These are phyloP conservation scores for Mesorhabditis sp. DNA, from an alignment of 2,888 invertebrate genomes.

Conservation along the genomic window DNA sequence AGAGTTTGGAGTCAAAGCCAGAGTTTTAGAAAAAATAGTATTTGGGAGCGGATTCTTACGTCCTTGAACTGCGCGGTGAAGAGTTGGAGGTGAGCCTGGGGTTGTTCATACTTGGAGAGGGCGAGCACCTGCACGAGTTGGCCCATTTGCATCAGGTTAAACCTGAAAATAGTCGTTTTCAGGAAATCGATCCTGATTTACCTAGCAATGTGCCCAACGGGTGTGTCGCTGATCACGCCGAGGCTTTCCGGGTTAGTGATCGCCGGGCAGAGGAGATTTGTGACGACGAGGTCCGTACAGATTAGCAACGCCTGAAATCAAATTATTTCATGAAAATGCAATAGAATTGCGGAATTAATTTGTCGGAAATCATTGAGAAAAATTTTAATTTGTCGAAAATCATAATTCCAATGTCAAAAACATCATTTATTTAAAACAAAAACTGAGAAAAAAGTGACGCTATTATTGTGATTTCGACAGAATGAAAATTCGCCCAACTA, in stretches of 20 bases:
- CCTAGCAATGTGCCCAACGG: conserved; percentile 79
- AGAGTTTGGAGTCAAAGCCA: background rate
- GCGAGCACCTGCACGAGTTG: conserved; percentile 76
- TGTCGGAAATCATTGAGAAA: too few species aligned
- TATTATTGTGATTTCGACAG: too few species aligned
- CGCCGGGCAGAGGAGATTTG: conserved; percentile 89
- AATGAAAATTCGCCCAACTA: too few species aligned
- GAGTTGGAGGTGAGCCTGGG: conserved; percentile 70
- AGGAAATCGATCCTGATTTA: background rate
- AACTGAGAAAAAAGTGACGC: too few species aligned
- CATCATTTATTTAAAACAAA: background rate
- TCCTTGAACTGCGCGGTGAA: conserved; percentile 24
- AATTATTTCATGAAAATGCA: too few species aligned
- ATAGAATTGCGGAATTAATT: too few species aligned
- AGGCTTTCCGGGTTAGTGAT: conserved; percentile 86
- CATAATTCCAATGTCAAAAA: too few species aligned
- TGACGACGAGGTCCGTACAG: conserved; percentile 86
- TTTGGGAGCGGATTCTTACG: conserved; percentile 7
- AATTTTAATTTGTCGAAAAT: too few species aligned
- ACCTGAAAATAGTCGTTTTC: conserved; percentile 68
- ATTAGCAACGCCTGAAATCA: conserved; percentile 59
- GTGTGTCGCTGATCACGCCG: conserved; percentile 82
- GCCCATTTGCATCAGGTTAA: conserved; percentile 75
- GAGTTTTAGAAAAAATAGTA: background rate
- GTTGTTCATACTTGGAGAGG: conserved; percentile 77